Evolutionary conservation across 2,113 vertebrate species (phyloP), one percentile per base, ranked within the genome.

Genomic region (Aptenodytes forsteri): DNA sequence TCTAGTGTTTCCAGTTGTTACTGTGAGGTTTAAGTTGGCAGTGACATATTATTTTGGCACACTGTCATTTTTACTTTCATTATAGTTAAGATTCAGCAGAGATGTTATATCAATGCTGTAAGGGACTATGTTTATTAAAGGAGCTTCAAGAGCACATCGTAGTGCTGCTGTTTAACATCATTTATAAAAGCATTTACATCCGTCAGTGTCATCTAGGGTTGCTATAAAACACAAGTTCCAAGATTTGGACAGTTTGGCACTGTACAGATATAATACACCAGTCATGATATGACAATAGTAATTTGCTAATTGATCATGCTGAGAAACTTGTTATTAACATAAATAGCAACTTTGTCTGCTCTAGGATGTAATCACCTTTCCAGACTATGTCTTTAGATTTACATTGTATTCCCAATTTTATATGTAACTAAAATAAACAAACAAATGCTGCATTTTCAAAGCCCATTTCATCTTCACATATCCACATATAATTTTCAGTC

Each of bases 51-150:
- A 84, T 92, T 97, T 93, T 87, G 76, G 55, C 49, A 92, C 38
- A 73, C 50, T 93, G 86, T 93, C 61, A 91, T 86, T 94, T 91
- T 90, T 91, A 38, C 80, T 92, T 95, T 95, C 61, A 79, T 93
- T 87, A 79, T 54, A 25, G 72, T 79, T 91, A 87, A 81, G 83
- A 71, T 49, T 87, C 69, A 79, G 30, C 29, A 55, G 77, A 92
- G 79, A 58, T 89, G 40, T 61, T 93, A 44, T 70, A 18, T 58
- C 67, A 82, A 0, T 76, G 64, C 25, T 84, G 34, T 82, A 87
- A 87, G 70, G 55, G 58, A 83, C 65, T 84, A 65, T 72, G 71
- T 82, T 94, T 93, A 73, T 85, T 94, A 94, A 76, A 92, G 90
- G 54, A 72, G 72, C 23, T 92, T 79, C 83, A 82, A 89, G 52